phyloP scores from a whole-genome alignment of 1,140 invertebrate species.

The Diploscapter pachys region DNA sequence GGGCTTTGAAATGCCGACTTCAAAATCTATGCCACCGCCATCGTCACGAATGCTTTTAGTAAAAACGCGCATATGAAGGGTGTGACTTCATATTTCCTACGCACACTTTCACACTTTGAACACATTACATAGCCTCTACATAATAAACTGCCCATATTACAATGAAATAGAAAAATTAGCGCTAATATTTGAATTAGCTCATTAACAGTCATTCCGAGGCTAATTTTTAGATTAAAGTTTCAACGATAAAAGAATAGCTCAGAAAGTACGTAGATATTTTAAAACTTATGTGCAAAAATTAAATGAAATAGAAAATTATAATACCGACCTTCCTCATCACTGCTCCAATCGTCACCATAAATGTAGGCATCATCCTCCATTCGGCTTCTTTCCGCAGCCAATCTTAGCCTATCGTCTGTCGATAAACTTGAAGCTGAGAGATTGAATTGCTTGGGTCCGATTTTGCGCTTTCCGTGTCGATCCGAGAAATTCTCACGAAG shows the following conservation, averaged over 20 bases:
- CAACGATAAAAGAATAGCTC: background rate
- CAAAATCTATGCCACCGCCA: no score
- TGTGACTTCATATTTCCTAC: no score
- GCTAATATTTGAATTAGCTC: background rate
- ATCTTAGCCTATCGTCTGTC: background rate
- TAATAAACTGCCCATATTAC: background rate
- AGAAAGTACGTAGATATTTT: background rate
- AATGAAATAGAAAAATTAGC: background rate
- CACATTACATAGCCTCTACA: no score
- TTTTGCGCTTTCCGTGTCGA: conserved; percentile 27
- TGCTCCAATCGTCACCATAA: conserved; percentile 46
- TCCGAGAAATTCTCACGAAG: conserved; percentile 24
- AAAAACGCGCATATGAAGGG: no score
- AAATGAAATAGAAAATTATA: background rate
- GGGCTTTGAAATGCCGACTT: no score
- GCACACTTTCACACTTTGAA: no score
- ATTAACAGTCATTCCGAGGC: background rate
- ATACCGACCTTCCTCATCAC: conserved; percentile 31
- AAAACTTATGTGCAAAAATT: background rate
- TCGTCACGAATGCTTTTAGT: no score
- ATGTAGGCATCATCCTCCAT: conserved; percentile 32
- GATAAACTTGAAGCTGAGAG: no score
- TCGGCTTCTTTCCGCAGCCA: conserved; percentile 14
- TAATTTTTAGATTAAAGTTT: background rate
- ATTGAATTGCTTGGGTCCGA: conserved; percentile 15